Evolutionary conservation across 2,888 invertebrate species (phyloP), one percentile per base, ranked within the genome.

Genomic region (Machimus atricapillus): DNA sequence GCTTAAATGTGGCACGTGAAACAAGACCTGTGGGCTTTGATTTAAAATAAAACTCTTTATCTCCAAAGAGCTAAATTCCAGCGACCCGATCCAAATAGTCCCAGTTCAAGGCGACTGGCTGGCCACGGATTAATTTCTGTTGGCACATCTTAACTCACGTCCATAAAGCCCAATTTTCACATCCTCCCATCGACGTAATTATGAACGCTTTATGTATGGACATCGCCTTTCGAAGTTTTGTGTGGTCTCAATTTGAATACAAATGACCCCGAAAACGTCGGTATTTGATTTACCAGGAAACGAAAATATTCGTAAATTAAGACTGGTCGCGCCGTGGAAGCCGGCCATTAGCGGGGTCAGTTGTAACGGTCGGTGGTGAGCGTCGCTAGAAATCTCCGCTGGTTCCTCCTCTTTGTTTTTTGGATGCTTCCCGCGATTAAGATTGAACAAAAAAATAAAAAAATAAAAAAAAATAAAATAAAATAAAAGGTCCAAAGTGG

Each of bases 241-340:
- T 87, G 87, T 87, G 87, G 87, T 87, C 87, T 82, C 56, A 23
- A 87, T 87, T 87, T 87, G 82, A 87, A 87, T 87, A 82, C 87
- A 87, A 87, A 87, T 87, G 74, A 87, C 74, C 74, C 77, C 76
- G 77, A 86, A 86, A 86, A 86, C 74, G 86, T 85, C 85, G 85
- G 85, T 85, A 74, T 74, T 74, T 85, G 85, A 85, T 85, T 85
- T 85, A 74, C 85, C 85, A 85, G 85, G 85, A 85, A 85, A 85
- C 85, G 85, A 85, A 85, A 86, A 86, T 86, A 86, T 86, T 86
- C 86, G 77, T 77, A 86, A 86, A 86, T 77, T 86, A 86, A 86
- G 52, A 86, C 31, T 74, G 74, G 56, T 23, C 23, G 56, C 16
- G 56, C 81, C 27, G 77, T 86, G 46, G 37, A 56, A 76, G 86